Evolutionary conservation across 2,888 invertebrate species (phyloP).

Genomic region (Drosophila neonasuta): DNA sequence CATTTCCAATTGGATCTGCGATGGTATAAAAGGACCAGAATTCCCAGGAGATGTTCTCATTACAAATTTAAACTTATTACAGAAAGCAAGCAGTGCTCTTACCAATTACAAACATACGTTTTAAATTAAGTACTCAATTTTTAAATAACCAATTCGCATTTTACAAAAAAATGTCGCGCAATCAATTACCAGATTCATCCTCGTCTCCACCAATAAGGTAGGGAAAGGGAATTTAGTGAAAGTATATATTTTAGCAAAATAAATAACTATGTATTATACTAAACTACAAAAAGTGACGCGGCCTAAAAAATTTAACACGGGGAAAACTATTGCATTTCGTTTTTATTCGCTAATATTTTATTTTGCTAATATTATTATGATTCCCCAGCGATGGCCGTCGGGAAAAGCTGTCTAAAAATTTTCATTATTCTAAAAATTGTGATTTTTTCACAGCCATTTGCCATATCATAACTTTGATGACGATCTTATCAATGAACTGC

Average conservation of each 20-base stretch:
- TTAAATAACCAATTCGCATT: not conserved
- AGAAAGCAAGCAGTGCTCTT: slow-evolving; percentile 30
- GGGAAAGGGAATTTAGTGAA: not conserved
- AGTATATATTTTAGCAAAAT: not conserved
- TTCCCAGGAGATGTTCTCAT: slow-evolving; percentile 72
- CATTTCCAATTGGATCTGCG: slow-evolving; percentile 66
- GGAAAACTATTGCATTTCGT: not conserved
- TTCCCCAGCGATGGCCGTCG: not conserved
- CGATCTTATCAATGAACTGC: slow-evolving; percentile 87
- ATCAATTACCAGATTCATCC: slow-evolving; percentile 87
- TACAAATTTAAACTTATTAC: slow-evolving; percentile 66
- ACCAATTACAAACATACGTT: not conserved
- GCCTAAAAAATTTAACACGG: not conserved
- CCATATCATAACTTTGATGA: slow-evolving; percentile 82
- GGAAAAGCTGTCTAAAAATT: not conserved
- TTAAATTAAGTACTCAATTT: not conserved
- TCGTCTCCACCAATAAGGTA: slow-evolving; percentile 87
- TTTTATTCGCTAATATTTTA: not conserved
- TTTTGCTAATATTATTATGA: not conserved
- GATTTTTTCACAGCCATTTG: slow-evolving; percentile 70
- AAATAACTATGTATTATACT: not conserved
- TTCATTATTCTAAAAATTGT: not conserved
- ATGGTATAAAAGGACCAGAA: slow-evolving; percentile 70
- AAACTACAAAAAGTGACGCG: not conserved
- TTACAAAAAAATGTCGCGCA: slow-evolving; percentile 81